Conservation (phyloP, 2,113 vertebrate genomes). For the Sus scrofa region T2T-Sscrofa CM000817.6:124544001-124544500, state of each 20-base stretch:
- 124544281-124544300: too few relatives aligned
- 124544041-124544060: slow-evolving; percentile 10
- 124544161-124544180: neutral
- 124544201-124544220: neutral
- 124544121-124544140: slow-evolving; percentile 24
- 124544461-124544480: slow-evolving; percentile 70
- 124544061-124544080: slow-evolving; percentile 6
- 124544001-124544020: neutral
- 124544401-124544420: neutral
- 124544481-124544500: slow-evolving; percentile 72
- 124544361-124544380: neutral
- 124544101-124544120: neutral
- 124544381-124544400: neutral
- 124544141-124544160: neutral
- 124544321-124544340: neutral
- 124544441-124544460: slow-evolving; percentile 59
- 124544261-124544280: neutral
- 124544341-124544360: neutral
- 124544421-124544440: slow-evolving; percentile 46
- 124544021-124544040: neutral
- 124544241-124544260: neutral
- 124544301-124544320: neutral
- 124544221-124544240: neutral
- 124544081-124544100: slow-evolving; percentile 34
- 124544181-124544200: neutral